Percentiles rank a stretch among this genome's conserved stretches.
These are phyloP conservation scores for Corbicula japonica DNA, from an alignment of 2,888 invertebrate species.

Conservation along the genomic window DNA sequence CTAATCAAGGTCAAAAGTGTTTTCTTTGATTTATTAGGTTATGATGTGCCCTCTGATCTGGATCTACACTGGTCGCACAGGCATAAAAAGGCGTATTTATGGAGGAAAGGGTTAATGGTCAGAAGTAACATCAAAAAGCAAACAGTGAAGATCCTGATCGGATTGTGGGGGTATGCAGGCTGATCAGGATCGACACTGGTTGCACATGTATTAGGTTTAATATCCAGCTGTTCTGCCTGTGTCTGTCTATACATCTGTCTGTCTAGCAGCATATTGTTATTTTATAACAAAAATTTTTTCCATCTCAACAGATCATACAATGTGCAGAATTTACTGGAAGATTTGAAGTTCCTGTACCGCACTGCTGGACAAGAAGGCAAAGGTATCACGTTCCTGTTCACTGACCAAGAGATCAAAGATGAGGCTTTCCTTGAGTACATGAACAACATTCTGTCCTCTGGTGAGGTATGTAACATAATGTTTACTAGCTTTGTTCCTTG, in stretches of 20 bases:
- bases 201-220: background rate
- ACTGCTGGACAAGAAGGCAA: conserved; percentile 98
- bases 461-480: conserved; percentile 87
- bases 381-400: conserved; percentile 99
- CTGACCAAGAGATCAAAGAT: conserved; percentile 98
- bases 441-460: conserved; percentile 97
- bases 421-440: conserved; percentile 99
- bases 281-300: background rate
- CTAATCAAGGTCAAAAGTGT: too few relatives aligned
- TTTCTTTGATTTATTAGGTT: too few relatives aligned
- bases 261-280: background rate
- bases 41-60: too few relatives aligned
- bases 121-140: too few relatives aligned
- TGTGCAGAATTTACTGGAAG: conserved; percentile 96
- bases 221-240: background rate
- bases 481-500: too few relatives aligned
- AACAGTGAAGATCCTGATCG: too few relatives aligned
- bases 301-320: conserved; percentile 92
- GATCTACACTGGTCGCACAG: too few relatives aligned
- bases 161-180: too few relatives aligned
- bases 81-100: too few relatives aligned
- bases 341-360: conserved; percentile 95
- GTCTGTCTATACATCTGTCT: background rate
- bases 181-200: background rate
- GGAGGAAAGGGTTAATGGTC: too few relatives aligned